Evolutionary conservation across 2,797 vertebrate species (phyloP).

Genomic region (Acanthopagrus latus): DNA sequence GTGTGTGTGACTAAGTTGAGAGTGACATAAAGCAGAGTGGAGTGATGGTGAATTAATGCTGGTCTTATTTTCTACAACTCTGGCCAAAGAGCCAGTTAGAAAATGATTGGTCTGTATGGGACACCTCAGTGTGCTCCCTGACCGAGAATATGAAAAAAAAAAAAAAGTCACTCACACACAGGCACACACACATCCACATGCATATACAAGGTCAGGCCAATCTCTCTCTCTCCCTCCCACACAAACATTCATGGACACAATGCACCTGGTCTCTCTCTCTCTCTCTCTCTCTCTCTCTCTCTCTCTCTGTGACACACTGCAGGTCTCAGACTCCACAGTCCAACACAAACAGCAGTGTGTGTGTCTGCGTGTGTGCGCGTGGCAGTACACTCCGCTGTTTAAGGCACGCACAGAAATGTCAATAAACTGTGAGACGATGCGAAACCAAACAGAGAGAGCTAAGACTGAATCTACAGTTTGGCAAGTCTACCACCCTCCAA

Average conservation of each 20-base stretch:
- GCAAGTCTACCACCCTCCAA: constrained; percentile 26
- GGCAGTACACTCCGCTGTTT: constrained; percentile 46
- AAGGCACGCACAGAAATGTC: constrained; percentile 73
- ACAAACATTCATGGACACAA: constrained; percentile 68
- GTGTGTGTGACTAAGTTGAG: constrained; percentile 26
- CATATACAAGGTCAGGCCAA: constrained; percentile 52
- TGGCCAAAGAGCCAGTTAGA: constrained; percentile 39
- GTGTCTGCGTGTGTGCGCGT: constrained; percentile 33
- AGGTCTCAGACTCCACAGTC: constrained; percentile 69
- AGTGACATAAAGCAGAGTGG: constrained; percentile 61
- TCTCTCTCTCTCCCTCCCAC: constrained; percentile 43
- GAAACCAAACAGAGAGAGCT: constrained; percentile 73
- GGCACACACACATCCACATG: constrained; percentile 15
- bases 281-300: constrained; percentile 35
- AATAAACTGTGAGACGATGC: constrained; percentile 77
- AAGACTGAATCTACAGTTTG: constrained; percentile 58
- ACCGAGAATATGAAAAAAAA: constrained; percentile 56
- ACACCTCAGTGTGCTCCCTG: constrained; percentile 51
- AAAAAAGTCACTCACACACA: constrained; percentile 31
- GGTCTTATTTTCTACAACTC: constrained; percentile 43
- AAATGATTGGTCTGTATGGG: constrained; percentile 49
- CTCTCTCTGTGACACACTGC: constrained; percentile 71
- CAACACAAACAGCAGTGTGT: constrained; percentile 78
- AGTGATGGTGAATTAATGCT: constrained; percentile 52
- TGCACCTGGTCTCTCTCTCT: constrained; percentile 73